These are phyloP conservation scores for Drosophila auraria DNA, from an alignment of 1,140 invertebrate genomes.

Conservation along the genomic window DNA sequence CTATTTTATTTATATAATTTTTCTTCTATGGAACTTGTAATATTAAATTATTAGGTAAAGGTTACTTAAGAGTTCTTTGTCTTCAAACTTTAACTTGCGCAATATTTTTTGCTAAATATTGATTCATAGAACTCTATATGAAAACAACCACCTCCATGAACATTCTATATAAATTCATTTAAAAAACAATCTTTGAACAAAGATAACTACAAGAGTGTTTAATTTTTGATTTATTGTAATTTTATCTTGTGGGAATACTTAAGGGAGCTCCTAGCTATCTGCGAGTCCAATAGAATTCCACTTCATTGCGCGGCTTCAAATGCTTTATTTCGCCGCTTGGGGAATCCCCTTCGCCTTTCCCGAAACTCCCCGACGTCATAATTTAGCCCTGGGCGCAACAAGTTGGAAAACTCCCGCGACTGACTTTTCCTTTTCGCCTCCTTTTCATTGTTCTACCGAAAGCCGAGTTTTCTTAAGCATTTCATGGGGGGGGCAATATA, in stretches of 20 bases:
- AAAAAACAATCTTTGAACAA: neutral
- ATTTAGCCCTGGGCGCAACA: constrained; percentile 54
- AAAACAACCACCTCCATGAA: neutral
- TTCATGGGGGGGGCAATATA: constrained; percentile 33
- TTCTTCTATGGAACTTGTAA: too few relatives aligned
- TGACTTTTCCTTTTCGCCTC: constrained; percentile 21
- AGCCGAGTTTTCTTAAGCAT: constrained; percentile 43
- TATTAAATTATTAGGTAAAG: too few relatives aligned
- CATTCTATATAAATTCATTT: neutral
- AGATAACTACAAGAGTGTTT: neutral
- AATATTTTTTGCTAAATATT: too few relatives aligned
- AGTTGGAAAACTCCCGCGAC: constrained; percentile 40
- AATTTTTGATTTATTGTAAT: constrained; percentile 4
- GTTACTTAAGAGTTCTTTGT: too few relatives aligned
- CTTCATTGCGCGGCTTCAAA: constrained; percentile 60
- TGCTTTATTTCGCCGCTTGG: constrained; percentile 35
- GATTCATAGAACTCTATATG: too few relatives aligned
- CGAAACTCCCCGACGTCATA: constrained; percentile 41
- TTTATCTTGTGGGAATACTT: neutral
- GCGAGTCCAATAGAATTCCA: constrained; percentile 56
- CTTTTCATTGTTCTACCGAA: constrained; percentile 34
- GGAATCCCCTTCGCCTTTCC: constrained; percentile 10
- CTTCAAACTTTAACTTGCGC: too few relatives aligned
- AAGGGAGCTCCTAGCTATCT: neutral
- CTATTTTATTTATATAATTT: too few relatives aligned